These are phyloP conservation scores for Actias luna DNA, from an alignment of 2,888 invertebrate genomes.

Conservation along the genomic window DNA sequence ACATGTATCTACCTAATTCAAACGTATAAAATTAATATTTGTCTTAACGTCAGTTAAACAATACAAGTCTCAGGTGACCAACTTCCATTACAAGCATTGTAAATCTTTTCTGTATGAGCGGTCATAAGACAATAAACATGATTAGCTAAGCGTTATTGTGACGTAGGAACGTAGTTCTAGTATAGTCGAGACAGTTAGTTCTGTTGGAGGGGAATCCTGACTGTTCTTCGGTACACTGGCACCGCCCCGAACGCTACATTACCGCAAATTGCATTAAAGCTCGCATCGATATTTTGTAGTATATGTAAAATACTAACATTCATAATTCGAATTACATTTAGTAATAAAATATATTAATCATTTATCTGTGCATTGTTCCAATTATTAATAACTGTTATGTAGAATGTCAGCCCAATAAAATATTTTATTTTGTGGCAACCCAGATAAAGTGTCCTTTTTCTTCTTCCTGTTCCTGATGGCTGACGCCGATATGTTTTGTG, in stretches of 20 bases:
- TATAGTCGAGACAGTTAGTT: conserved; percentile 16
- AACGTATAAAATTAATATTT: neutral
- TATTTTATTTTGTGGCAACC: no score
- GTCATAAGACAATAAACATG: conserved; percentile 24
- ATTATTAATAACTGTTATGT: neutral
- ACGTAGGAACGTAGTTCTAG: conserved; percentile 33
- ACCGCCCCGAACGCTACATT: conserved; percentile 52
- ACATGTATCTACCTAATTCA: neutral
- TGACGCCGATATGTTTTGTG: no score
- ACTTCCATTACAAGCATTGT: no score
- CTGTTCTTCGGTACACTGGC: conserved; percentile 27
- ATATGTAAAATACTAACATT: conserved; percentile 33
- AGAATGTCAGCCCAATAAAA: no score
- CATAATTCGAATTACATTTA: neutral
- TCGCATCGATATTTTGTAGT: conserved; percentile 56
- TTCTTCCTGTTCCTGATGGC: no score
- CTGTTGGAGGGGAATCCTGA: conserved; percentile 24
- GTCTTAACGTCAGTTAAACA: neutral
- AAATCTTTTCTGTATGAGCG: conserved; percentile 24
- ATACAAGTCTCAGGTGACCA: neutral
- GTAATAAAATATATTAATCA: neutral
- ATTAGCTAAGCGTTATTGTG: conserved; percentile 40
- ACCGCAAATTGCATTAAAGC: conserved; percentile 75
- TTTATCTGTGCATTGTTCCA: neutral
- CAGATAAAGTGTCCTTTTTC: no score